Evolutionary conservation across 2,797 vertebrate species (phyloP).

Genomic region (Esox masquinongy): DNA sequence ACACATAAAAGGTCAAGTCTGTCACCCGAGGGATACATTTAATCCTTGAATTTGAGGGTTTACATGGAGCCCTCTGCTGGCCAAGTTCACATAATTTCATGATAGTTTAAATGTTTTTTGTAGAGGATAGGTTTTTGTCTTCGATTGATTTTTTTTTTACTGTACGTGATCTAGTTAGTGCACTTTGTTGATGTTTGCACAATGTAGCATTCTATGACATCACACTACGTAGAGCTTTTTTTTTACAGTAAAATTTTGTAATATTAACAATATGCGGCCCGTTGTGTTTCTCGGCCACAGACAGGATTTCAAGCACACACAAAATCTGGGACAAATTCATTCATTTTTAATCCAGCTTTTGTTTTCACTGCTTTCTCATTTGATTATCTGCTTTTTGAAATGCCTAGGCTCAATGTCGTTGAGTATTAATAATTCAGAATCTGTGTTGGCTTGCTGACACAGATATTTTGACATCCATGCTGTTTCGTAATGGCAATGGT

Average conservation of each 20-base stretch:
- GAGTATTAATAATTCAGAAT: slow-evolving; percentile 65
- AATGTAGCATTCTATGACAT: slow-evolving; percentile 23
- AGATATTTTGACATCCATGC: slow-evolving; percentile 49
- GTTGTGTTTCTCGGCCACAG: slow-evolving; percentile 44
- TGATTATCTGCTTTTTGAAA: slow-evolving; percentile 68
- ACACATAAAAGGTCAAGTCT: too few relatives aligned
- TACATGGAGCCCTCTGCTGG: too few relatives aligned
- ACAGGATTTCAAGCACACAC: slow-evolving; percentile 30
- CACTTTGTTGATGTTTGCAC: too few relatives aligned
- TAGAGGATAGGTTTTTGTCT: too few relatives aligned
- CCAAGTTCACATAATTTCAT: too few relatives aligned
- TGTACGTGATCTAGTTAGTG: too few relatives aligned
- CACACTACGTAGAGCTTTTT: not conserved
- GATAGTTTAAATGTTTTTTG: too few relatives aligned
- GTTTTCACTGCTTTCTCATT: slow-evolving; percentile 65
- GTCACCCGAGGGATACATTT: too few relatives aligned
- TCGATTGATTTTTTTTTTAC: too few relatives aligned
- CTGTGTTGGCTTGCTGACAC: slow-evolving; percentile 48
- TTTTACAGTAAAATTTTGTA: too few relatives aligned
- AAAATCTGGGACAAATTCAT: slow-evolving; percentile 70
- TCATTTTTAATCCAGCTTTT: slow-evolving; percentile 70
- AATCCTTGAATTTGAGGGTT: too few relatives aligned
- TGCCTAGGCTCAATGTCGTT: slow-evolving; percentile 57
- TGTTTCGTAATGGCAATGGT: slow-evolving; percentile 43
- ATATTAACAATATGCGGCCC: not conserved